Conservation (phyloP, 2,113 vertebrate genomes). For the Theristicus caerulescens region DNA sequence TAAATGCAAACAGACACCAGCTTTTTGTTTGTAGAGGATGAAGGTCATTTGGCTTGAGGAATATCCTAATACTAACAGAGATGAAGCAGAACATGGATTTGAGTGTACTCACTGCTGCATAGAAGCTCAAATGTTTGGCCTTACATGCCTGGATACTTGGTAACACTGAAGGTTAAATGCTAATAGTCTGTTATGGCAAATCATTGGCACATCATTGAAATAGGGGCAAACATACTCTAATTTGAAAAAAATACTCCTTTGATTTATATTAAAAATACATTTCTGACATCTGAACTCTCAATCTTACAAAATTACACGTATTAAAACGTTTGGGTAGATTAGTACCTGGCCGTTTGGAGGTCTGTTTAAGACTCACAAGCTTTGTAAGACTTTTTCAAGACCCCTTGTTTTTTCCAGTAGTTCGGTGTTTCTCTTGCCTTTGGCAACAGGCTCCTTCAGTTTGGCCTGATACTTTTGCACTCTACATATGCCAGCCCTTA, state of each 20-base stretch:
- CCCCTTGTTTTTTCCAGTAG: background rate
- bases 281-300: background rate
- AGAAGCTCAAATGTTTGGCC: background rate
- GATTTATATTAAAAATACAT: background rate
- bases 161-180: background rate
- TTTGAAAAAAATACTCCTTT: background rate
- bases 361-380: background rate
- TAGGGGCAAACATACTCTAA: background rate
- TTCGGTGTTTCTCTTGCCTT: background rate
- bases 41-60: background rate
- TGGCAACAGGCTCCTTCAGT: background rate
- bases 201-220: no score
- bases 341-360: background rate
- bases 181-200: background rate
- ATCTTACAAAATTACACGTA: rapidly evolving
- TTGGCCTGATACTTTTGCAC: background rate
- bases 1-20: slow-evolving; percentile 20
- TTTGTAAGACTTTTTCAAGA: rapidly evolving
- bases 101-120: background rate
- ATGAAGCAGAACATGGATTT: background rate
- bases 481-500: background rate
- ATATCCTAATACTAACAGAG: background rate
- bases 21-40: background rate
- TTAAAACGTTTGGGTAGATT: background rate
- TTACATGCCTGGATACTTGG: background rate